Conservation (phyloP, 2,797 vertebrate species). For the Lithobates pipiens region DNA sequence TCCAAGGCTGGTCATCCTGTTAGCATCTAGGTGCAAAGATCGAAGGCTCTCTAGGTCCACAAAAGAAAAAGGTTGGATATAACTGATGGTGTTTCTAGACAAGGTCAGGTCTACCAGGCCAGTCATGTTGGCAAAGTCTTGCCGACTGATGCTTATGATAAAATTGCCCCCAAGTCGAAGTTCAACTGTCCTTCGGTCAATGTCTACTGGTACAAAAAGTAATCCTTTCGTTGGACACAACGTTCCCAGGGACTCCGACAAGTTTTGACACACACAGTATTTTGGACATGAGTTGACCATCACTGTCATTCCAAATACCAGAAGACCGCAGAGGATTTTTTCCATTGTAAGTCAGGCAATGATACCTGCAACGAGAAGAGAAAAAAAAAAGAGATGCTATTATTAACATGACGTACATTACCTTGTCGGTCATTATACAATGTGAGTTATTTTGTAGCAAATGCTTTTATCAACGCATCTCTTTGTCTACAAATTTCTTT, state of each 20-base stretch:
- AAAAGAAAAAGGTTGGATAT: conserved; percentile 95
- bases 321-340: conserved; percentile 92
- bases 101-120: conserved; percentile 96
- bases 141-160: conserved; percentile 91
- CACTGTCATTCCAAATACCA: conserved; percentile 92
- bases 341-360: conserved; percentile 92
- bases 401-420: no score
- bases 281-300: conserved; percentile 93
- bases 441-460: no score
- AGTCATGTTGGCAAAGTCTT: conserved; percentile 97
- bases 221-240: conserved; percentile 96
- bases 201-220: conserved; percentile 93
- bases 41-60: conserved; percentile 94
- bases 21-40: conserved; percentile 94
- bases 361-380: conserved; percentile 75
- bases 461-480: no score
- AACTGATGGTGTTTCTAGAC: conserved; percentile 95
- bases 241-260: conserved; percentile 96
- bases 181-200: conserved; percentile 95
- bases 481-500: no score
- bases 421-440: no score
- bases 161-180: conserved; percentile 95
- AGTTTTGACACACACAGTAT: conserved; percentile 98
- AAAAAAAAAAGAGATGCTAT: background rate
- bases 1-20: conserved; percentile 90